phyloP scores from a whole-genome alignment of 2,888 invertebrate species.

The Mongoloraphidia duomilia region DNA sequence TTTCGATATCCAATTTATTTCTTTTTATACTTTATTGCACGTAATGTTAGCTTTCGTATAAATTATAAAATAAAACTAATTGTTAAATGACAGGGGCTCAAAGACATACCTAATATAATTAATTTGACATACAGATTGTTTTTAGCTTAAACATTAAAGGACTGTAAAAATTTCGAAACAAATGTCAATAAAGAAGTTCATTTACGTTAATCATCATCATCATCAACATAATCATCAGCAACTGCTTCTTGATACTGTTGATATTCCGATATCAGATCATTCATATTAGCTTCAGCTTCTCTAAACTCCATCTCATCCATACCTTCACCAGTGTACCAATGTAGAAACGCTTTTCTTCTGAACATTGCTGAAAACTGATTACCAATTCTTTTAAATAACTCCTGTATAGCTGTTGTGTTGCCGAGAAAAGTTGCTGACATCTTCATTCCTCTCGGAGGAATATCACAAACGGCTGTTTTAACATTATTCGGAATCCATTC shows the following conservation, averaged over 20 bases:
- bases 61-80: too few species aligned
- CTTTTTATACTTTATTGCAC: too few species aligned
- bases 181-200: too few species aligned
- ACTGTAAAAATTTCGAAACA: too few species aligned
- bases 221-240: conserved; percentile 39
- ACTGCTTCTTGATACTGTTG: conserved; percentile 58
- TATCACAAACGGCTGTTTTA: conserved; percentile 58
- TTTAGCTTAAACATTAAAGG: too few species aligned
- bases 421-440: conserved; percentile 54
- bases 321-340: conserved; percentile 63
- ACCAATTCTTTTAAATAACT: conserved; percentile 23
- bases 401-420: conserved; percentile 39
- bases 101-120: too few species aligned
- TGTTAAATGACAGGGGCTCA: too few species aligned
- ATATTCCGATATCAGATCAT: conserved; percentile 57
- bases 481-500: conserved; percentile 57
- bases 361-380: conserved; percentile 46
- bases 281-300: conserved; percentile 63
- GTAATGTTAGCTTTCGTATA: too few species aligned
- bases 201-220: too few species aligned
- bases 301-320: conserved; percentile 61
- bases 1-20: too few species aligned
- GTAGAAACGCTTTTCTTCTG: conserved; percentile 59
- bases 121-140: too few species aligned
- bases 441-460: conserved; percentile 51